Base-by-base conservation (phyloP, 1,140 invertebrate genomes). In the Leucophenga varia region DNA sequence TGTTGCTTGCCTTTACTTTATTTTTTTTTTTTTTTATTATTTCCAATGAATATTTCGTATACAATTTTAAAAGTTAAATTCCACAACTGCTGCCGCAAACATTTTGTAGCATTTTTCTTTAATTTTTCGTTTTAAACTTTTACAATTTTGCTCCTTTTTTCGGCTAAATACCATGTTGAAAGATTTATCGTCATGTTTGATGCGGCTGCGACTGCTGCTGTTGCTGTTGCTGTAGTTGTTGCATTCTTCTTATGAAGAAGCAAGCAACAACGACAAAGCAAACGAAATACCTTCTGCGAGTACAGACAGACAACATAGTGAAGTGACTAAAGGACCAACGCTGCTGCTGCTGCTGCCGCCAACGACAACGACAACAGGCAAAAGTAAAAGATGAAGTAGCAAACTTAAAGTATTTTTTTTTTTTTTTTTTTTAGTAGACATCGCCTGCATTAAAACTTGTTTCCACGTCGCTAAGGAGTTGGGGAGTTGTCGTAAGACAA, bases 151-250 rank as follows among this genome's bases (percentile, higher is more conserved):
- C 49, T 46, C 43, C 58, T 58, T 46, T 63, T 60, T 55, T 55
- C 40, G 58, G 49, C 53, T 58, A 71, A 72, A 72, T 69, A 67
- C 61, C 63, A 64, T 54, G 53, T 43, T 70, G 69, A 70, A 72
- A 72, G 69, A 72, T 72, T 72, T 72, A 72, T 72, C 55, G 64
- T 56, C 57, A 35, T 53, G 49, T 48, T 43, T 37, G 51, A 50
- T 43, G 52, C 58, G 56, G 61, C 58, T n/a, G n/a, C n/a, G n/a
- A n/a, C n/a, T n/a, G n/a, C n/a, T n/a, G n/a, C n/a, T n/a, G n/a
- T n/a, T n/a, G n/a, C n/a, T n/a, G n/a, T n/a, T n/a, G n/a, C n/a
- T n/a, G n/a, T n/a, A n/a, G n/a, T n/a, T n/a, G n/a, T n/a, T n/a
- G n/a, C n/a, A n/a, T n/a, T n/a, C n/a, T n/a, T n/a, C n/a, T n/a